These are phyloP conservation scores for Delichon dasypus DNA, from an alignment of 2,797 vertebrate genomes.

Conservation along the genomic window DNA sequence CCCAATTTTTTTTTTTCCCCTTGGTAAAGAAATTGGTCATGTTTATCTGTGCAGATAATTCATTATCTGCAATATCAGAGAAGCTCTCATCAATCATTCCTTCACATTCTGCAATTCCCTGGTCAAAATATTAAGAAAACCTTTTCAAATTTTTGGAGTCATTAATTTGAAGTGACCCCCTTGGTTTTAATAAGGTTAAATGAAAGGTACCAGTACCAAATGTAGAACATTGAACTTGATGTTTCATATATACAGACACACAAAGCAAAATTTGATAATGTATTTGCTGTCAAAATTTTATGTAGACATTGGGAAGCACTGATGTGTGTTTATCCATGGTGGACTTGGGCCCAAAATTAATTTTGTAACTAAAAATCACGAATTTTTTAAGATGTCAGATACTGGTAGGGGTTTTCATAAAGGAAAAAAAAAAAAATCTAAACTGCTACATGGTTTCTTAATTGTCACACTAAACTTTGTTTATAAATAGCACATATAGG, in stretches of 20 bases:
- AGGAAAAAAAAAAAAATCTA: background rate
- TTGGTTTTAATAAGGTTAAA: background rate
- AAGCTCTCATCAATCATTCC: background rate
- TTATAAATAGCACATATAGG: background rate
- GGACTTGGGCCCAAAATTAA: background rate
- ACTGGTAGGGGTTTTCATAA: background rate
- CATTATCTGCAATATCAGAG: background rate
- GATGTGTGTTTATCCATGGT: background rate
- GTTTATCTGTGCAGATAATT: slow-evolving; percentile 4
- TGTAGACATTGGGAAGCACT: background rate
- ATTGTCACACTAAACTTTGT: background rate
- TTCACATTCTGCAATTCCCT: background rate
- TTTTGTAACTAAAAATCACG: background rate
- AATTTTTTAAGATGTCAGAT: background rate
- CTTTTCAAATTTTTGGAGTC: background rate
- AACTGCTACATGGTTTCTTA: background rate
- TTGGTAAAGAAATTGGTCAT: background rate
- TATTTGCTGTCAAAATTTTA: background rate
- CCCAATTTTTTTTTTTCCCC: background rate
- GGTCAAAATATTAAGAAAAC: background rate
- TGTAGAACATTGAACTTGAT: background rate
- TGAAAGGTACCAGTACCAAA: background rate
- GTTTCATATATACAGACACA: background rate
- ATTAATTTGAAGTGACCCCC: background rate
- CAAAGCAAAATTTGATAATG: background rate